A percentile compares a stretch with the other conserved stretches of the same genome.
phyloP scores from a whole-genome alignment of 1,140 invertebrate species.

The Oryctes rhinoceros region DNA sequence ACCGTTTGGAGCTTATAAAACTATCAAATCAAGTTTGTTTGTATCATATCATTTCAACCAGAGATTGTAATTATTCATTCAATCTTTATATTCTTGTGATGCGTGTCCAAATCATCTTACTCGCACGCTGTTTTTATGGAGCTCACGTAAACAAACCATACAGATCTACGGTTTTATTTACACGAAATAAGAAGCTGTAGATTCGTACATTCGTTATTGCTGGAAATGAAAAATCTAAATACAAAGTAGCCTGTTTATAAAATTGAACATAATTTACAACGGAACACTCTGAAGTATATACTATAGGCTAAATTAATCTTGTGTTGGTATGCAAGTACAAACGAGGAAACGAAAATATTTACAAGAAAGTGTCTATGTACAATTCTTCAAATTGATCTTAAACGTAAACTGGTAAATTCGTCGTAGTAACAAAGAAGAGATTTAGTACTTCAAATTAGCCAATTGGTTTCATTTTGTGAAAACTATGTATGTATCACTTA shows the following conservation, averaged over 20 bases:
- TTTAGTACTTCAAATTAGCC: too few relatives aligned
- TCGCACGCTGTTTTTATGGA: neutral
- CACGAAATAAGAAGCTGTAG: constrained; percentile 17
- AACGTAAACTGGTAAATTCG: neutral
- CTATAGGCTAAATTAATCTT: neutral
- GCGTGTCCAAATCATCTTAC: neutral
- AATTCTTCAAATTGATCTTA: neutral
- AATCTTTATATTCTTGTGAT: neutral
- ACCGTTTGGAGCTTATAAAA: neutral
- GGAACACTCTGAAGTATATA: neutral
- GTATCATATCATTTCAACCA: neutral
- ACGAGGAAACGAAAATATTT: constrained; percentile 1
- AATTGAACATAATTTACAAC: constrained; percentile 15
- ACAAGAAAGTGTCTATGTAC: neutral
- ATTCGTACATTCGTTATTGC: constrained; percentile 15
- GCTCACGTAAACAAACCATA: constrained; percentile 10
- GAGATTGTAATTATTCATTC: neutral
- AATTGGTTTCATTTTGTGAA: too few relatives aligned
- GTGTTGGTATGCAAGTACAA: constrained; percentile 10
- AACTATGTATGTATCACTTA: too few relatives aligned
- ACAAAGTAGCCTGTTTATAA: constrained; percentile 10
- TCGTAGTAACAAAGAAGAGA: too few relatives aligned
- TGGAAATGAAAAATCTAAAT: constrained; percentile 1
- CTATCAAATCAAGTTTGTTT: neutral
- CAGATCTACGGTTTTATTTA: neutral